Base-by-base conservation (phyloP, 2,797 vertebrate genomes). In the Acipenser transmontanus region DNA sequence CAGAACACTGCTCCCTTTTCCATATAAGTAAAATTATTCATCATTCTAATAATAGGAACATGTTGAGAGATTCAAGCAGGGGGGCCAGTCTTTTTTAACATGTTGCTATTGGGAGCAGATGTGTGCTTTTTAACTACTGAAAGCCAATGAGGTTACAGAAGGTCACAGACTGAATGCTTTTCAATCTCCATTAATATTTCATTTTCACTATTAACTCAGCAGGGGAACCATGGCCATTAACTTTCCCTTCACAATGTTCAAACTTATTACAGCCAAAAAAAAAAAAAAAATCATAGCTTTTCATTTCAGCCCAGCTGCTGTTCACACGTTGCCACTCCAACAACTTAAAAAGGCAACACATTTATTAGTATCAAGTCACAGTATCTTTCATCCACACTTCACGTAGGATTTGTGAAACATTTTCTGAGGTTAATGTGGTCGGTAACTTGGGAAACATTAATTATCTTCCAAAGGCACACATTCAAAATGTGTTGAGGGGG, bases 21-120 rank as follows among this genome's bases (percentile, higher is more conserved):
- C 34, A 34, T 34, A 34, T 34, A 34, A 34, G 34, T 34, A 34
- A 34, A 34, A 34, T 34, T 34, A 34, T 34, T 34, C 34, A 34
- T 34, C 34, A 34, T 34, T 34, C 34, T 34, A 34, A 34, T 34
- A 34, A 34, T 34, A 34, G 34, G 34, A 34, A 4, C 34, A 34
- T 34, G 34, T 34, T 34, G 34, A 34, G 34, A 34, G 34, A 34
- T 34, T 34, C 17, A 17, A 17, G 17, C 17, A 17, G 17, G 1
- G 17, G 17, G 17, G 17, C 17, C 17, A 17, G 17, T 17, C 34
- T 66, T 61, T 12, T 47, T 47, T 14, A 61, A 34, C 49, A 66
- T 77, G 85, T 86, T 80, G 77, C 82, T 88, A 88, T 88, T 87
- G 80, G 80, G 84, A 89, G 82, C 87, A 91, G 89, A 89, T 90